phyloP scores from a whole-genome alignment of 2,888 invertebrate species.

The Sclerodermus sp. region DNA sequence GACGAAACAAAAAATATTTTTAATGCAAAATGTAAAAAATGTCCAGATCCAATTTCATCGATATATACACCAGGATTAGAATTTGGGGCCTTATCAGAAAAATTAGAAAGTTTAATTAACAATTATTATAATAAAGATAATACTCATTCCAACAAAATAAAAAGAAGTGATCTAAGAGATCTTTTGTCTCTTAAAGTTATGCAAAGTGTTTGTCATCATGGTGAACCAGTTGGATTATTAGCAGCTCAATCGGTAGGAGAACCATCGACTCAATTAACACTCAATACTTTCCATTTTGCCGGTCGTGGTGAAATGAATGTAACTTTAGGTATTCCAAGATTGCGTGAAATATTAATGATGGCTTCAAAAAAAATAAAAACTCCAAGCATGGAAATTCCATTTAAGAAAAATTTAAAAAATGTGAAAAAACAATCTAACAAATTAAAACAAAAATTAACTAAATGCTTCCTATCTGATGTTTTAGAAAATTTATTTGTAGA shows the following conservation, averaged over 20 bases:
- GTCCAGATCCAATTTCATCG: slow-evolving; percentile 77
- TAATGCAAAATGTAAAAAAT: slow-evolving; percentile 57
- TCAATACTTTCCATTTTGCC: slow-evolving; percentile 99
- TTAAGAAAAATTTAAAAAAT: slow-evolving; percentile 62
- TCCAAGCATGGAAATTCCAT: slow-evolving; percentile 94
- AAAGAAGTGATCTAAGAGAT: slow-evolving; percentile 63
- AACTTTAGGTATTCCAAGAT: slow-evolving; percentile 96
- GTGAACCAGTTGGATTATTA: slow-evolving; percentile 93
- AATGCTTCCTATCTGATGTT: slow-evolving; percentile 78
- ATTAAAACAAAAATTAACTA: slow-evolving; percentile 73
- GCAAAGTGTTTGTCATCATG: slow-evolving; percentile 80
- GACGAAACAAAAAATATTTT: slow-evolving; percentile 65
- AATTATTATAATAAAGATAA: slow-evolving; percentile 59
- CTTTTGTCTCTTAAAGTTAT: slow-evolving; percentile 77
- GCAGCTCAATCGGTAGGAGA: slow-evolving; percentile 99
- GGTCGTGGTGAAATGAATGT: slow-evolving; percentile 99
- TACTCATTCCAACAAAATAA: slow-evolving; percentile 14
- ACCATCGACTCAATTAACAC: slow-evolving; percentile 99
- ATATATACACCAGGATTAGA: slow-evolving; percentile 72
- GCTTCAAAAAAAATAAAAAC: slow-evolving; percentile 93
- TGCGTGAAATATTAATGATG: slow-evolving; percentile 95
- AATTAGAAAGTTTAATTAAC: slow-evolving; percentile 69
- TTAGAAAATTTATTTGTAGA: slow-evolving; percentile 71
- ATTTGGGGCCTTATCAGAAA: slow-evolving; percentile 85
- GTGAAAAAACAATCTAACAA: slow-evolving; percentile 66